Evolutionary conservation across 2,888 invertebrate genomes (phyloP).

Genomic region (Oscheius sp.): DNA sequence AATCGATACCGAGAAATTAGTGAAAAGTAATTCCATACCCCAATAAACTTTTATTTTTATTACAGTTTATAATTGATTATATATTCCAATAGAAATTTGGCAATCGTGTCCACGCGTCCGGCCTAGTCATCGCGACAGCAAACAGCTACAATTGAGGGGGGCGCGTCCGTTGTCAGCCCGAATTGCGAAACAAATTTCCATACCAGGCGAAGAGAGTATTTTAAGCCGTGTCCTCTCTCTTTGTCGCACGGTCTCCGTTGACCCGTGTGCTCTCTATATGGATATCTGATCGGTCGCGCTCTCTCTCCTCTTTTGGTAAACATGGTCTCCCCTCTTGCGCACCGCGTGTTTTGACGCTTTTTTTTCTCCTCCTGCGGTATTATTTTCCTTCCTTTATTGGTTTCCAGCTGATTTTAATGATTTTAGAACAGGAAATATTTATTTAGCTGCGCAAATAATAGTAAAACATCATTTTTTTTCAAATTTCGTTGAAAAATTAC

Average conservation of each 20-base stretch:
- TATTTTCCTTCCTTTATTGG: no score
- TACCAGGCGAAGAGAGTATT: not conserved
- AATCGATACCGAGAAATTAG: slow-evolving; percentile 45
- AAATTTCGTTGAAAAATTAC: no score
- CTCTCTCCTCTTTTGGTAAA: slow-evolving; percentile 5
- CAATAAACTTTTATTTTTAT: not conserved
- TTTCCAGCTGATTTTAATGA: no score
- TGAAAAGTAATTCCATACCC: slow-evolving; percentile 11
- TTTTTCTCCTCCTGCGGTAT: not conserved
- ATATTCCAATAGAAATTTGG: not conserved
- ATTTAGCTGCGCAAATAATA: no score
- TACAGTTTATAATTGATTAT: not conserved
- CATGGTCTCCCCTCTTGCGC: slow-evolving; percentile 4
- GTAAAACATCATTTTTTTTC: no score
- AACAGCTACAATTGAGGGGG: not conserved
- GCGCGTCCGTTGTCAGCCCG: not conserved
- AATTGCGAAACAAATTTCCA: not conserved
- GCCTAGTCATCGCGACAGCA: slow-evolving; percentile 1
- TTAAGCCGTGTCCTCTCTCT: not conserved
- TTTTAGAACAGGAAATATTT: no score
- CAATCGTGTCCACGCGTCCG: not conserved
- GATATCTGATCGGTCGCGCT: slow-evolving; percentile 22
- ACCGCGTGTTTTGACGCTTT: slow-evolving; percentile 9
- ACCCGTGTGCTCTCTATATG: not conserved
- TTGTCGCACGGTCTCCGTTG: no score